Evolutionary conservation across 2,888 invertebrate genomes (phyloP).

Genomic region (Eupithecia inturbata): DNA sequence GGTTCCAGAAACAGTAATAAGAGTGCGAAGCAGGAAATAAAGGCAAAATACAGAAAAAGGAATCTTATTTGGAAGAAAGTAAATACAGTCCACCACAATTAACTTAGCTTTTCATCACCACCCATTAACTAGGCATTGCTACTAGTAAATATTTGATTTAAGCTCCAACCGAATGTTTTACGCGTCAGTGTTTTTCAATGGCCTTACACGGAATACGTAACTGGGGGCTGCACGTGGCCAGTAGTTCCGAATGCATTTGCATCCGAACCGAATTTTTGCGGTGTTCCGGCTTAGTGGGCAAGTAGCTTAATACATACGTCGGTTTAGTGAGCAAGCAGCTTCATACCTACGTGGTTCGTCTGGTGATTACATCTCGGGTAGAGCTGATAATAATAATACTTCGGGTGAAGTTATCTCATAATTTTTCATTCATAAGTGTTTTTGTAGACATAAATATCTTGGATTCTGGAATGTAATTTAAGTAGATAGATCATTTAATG

Average conservation of each 20-base stretch:
- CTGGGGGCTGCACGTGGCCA: conserved; percentile 7
- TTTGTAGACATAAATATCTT: too few species aligned
- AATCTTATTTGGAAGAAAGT: too few species aligned
- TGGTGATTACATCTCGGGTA: background rate
- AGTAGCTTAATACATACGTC: background rate
- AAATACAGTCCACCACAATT: too few species aligned
- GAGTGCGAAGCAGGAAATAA: too few species aligned
- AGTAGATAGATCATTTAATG: too few species aligned
- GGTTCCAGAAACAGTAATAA: too few species aligned
- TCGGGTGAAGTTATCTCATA: background rate
- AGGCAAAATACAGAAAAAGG: too few species aligned
- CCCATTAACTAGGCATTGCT: conserved; percentile 23
- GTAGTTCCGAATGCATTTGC: conserved; percentile 23
- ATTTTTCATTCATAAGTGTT: background rate
- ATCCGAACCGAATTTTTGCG: background rate
- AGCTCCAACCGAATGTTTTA: conserved; percentile 44
- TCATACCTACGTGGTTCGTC: background rate
- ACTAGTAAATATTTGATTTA: conserved; percentile 54
- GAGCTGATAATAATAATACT: background rate
- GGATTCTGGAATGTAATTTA: too few species aligned
- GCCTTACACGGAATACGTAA: conserved; percentile 28
- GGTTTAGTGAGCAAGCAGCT: background rate
- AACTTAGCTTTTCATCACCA: background rate
- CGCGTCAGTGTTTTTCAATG: conserved; percentile 51
- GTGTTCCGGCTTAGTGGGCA: background rate